Evolutionary conservation across 92 coral and sea anemone species (phyloP).

Genomic region (Epizoanthus fatuus): DNA sequence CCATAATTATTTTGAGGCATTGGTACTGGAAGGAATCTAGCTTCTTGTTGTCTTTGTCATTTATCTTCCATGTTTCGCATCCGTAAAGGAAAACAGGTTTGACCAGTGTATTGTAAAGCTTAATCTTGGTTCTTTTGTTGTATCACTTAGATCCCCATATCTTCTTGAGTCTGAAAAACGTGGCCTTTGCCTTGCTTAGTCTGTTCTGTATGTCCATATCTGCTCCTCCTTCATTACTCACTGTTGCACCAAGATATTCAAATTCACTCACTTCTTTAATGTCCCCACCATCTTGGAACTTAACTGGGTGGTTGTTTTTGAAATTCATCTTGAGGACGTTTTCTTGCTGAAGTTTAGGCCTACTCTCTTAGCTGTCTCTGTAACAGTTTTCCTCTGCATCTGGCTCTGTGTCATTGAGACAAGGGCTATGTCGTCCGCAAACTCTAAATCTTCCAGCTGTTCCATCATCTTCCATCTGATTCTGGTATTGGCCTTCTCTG

Average conservation of each 20-base stretch:
- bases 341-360: not conserved
- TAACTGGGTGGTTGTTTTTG: constrained; percentile 4
- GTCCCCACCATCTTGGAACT: not conserved
- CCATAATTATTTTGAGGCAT: no score
- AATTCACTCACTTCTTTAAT: not conserved
- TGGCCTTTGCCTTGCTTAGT: not conserved
- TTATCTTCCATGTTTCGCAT: no score
- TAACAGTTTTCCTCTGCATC: not conserved
- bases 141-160: no score
- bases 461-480: not conserved
- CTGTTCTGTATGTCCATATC: constrained; percentile 17
- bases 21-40: no score
- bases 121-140: no score
- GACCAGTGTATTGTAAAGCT: no score
- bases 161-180: not conserved
- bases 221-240: not conserved
- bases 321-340: not conserved
- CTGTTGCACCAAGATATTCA: not conserved
- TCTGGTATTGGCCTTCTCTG: not conserved
- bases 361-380: not conserved
- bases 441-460: not conserved
- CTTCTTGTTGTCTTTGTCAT: no score
- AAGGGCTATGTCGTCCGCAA: constrained; percentile 1
- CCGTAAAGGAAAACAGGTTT: no score
- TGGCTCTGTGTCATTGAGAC: constrained; percentile 6